Conservation (phyloP, 2,113 vertebrate species). For the Lophochroa leadbeateri region DNA sequence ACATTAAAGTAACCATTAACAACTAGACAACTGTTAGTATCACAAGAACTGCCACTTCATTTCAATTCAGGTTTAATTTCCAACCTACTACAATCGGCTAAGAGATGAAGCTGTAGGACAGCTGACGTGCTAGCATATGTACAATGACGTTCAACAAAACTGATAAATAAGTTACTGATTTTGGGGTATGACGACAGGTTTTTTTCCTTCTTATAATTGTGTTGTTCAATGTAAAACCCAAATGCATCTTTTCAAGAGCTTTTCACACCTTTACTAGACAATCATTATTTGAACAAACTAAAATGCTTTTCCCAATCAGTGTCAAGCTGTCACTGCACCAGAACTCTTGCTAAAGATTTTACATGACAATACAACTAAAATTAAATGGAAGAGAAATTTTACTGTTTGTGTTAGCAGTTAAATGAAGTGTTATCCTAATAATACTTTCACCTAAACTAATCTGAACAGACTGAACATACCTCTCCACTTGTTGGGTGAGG, state of each 20-base stretch:
- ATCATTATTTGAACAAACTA: neutral
- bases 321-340: neutral
- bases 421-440: neutral
- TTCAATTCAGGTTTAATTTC: neutral
- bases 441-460: neutral
- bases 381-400: neutral
- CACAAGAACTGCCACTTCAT: neutral
- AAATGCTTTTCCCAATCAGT: neutral
- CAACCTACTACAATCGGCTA: neutral
- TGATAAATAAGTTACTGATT: neutral
- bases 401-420: neutral
- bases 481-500: neutral
- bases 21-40: neutral
- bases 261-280: neutral
- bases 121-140: rapidly evolving
- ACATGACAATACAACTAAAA: neutral
- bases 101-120: neutral
- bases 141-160: neutral
- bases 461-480: neutral
- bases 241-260: neutral
- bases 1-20: neutral
- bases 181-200: rapidly evolving
- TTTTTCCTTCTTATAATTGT: neutral
- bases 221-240: neutral
- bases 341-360: neutral